phyloP scores from a whole-genome alignment of 1,140 invertebrate species.

The Drosophila hydei region DNA sequence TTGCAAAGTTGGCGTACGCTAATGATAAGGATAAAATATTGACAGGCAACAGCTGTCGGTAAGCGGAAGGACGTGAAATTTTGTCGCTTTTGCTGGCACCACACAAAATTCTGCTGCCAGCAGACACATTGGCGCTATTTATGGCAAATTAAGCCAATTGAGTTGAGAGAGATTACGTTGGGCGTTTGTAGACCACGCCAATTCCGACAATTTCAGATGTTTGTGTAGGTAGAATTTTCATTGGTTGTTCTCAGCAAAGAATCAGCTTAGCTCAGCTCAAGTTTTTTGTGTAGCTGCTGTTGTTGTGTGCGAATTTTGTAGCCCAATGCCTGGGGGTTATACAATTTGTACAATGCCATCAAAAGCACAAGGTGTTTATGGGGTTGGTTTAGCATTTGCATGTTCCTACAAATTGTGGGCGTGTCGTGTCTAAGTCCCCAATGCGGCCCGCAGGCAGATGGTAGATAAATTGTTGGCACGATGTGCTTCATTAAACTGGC shows the following conservation, averaged over 20 bases:
- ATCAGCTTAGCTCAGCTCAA: constrained; percentile 15
- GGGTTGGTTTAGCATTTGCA: constrained; percentile 64
- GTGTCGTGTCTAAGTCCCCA: not conserved
- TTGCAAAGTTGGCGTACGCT: constrained; percentile 75
- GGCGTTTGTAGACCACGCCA: constrained; percentile 17
- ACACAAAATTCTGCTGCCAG: constrained; percentile 42
- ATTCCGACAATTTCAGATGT: not conserved
- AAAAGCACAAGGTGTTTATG: constrained; percentile 73
- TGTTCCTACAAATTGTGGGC: constrained; percentile 48
- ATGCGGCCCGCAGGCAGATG: constrained; percentile 7
- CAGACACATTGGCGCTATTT: constrained; percentile 68
- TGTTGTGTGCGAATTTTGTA: constrained; percentile 32
- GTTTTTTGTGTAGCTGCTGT: constrained; percentile 15
- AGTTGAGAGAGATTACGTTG: constrained; percentile 64
- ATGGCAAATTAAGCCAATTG: constrained; percentile 81
- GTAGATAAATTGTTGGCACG: constrained; percentile 54
- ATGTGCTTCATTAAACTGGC: constrained; percentile 66
- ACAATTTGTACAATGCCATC: constrained; percentile 52
- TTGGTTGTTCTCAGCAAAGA: constrained; percentile 44
- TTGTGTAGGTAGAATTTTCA: constrained; percentile 67
- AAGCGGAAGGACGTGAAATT: constrained; percentile 57
- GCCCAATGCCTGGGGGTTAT: constrained; percentile 55
- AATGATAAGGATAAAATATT: constrained; percentile 76
- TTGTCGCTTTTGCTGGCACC: constrained; percentile 29
- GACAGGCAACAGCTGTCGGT: constrained; percentile 48